Percentiles rank a stretch among this genome's conserved stretches.
phyloP scores from a whole-genome alignment of 2,797 vertebrate genomes.

The Heteromormyrus szaboi region DNA sequence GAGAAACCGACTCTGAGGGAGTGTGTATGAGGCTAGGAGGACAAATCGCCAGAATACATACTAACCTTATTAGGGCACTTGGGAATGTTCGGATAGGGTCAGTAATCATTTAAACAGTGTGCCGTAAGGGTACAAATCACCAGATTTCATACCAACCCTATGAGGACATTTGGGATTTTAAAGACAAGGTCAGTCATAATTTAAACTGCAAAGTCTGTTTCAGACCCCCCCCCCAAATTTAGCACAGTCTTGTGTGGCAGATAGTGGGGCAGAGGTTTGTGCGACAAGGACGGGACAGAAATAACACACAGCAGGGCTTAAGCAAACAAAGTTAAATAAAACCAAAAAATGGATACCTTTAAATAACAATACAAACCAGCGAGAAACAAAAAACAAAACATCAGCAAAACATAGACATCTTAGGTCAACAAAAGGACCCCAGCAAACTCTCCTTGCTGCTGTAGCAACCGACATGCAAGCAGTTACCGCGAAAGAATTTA shows the following conservation, averaged over 20 bases:
- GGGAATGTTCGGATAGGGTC: not conserved
- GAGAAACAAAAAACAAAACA: not conserved
- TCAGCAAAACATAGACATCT: not conserved
- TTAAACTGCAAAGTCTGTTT: not conserved
- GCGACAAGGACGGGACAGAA: not conserved
- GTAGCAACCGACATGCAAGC: not conserved
- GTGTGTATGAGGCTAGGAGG: not conserved
- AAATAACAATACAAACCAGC: not conserved
- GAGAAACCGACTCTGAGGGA: not conserved
- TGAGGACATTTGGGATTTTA: not conserved
- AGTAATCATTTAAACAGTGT: conserved; percentile 2
- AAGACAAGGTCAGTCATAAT: conserved; percentile 14
- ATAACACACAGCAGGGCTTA: not conserved
- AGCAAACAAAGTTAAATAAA: conserved; percentile 1
- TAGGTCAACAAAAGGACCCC: not conserved
- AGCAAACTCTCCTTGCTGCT: not conserved
- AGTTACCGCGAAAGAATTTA: not conserved
- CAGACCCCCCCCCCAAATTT: not conserved
- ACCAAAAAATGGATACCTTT: not conserved
- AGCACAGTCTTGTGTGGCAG: not conserved
- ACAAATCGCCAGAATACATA: not conserved
- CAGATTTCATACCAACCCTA: not conserved
- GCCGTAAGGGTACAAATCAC: not conserved
- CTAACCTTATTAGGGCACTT: not conserved
- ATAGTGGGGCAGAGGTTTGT: not conserved